Base-by-base conservation (phyloP, 2,888 invertebrate genomes). In the Synergus umbraculus region DNA sequence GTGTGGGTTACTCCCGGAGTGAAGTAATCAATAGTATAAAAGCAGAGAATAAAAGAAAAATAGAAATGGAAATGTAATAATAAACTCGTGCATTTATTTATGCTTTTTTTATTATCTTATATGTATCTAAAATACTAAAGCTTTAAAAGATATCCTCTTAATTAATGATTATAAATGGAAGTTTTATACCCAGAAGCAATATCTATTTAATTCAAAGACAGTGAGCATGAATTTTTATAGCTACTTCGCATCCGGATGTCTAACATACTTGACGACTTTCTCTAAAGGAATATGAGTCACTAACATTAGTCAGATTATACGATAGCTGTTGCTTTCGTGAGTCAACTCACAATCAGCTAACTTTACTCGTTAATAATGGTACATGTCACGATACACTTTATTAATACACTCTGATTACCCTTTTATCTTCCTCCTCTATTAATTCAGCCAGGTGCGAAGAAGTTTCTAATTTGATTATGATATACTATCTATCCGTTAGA, bases 251-350 rank as follows among this genome's bases (percentile, higher is more conserved):
- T 64, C 43, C 18, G 43, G 18, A 10, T 49, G 13, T 29, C 8
- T 69, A 46, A 43, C 44, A 67, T 46, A 43, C 43, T 49, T 49
- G 46, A 69, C 46, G 8, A 49, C 10, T 69, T 69, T 69, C 44
- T 29, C 29, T 69, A 29, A 46, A 22, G 22, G 29, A 49, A 46
- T 37, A 37, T 49, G 69, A 22, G 69, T 69, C 49, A 69, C 22
- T 69, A 46, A 69, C 49, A 69, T 69, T 49, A 69, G 67, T 69
- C 46, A 29, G 69, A 69, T 69, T 69, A 69, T 29, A 44, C 13
- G 54, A 54, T 69, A 29, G 13, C 18, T 5, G 29, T 44, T 49
- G 13, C 29, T 13, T 49, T 69, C 22, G 13, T 69, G 69, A 69
- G 49, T 49, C 69, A 69, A 37, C 37, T 37, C 37, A 65, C 65